phyloP scores from a whole-genome alignment of 1,140 invertebrate species.

The Hycleus phaleratus region DNA sequence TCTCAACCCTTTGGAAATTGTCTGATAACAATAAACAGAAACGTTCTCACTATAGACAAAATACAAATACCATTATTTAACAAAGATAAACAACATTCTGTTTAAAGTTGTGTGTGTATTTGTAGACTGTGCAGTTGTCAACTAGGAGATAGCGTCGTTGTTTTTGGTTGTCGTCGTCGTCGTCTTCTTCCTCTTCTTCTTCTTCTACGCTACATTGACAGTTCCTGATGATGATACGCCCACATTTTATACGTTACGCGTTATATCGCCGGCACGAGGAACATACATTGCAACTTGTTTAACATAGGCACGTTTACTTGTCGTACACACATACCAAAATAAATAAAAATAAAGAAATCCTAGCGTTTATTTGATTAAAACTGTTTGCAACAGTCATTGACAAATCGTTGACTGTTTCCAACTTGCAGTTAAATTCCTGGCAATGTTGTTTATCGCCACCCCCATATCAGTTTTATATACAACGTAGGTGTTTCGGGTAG shows the following conservation, averaged over 20 bases:
- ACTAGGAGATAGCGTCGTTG: neutral
- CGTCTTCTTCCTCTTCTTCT: no score
- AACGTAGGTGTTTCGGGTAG: no score
- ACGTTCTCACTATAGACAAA: constrained; percentile 10
- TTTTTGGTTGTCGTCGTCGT: no score
- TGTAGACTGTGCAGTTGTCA: constrained; percentile 11
- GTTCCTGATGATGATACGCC: constrained; percentile 16
- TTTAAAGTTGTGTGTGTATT: constrained; percentile 16
- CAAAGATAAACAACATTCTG: constrained; percentile 22
- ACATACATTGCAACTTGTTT: constrained; percentile 5
- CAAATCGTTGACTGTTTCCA: constrained; percentile 8
- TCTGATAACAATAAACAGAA: neutral
- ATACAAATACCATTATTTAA: constrained; percentile 24
- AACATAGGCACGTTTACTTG: constrained; percentile 13
- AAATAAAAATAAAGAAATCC: neutral
- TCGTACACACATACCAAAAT: neutral
- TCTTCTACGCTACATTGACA: neutral
- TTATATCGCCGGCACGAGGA: neutral
- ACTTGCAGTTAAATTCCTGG: neutral
- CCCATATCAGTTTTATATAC: no score
- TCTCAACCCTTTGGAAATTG: no score
- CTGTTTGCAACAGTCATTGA: constrained; percentile 8
- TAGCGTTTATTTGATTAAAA: constrained; percentile 6
- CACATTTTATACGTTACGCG: neutral
- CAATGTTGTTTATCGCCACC: no score